Conservation (phyloP, 2,888 invertebrate genomes). For the Ceraclea dissimilis region DNA sequence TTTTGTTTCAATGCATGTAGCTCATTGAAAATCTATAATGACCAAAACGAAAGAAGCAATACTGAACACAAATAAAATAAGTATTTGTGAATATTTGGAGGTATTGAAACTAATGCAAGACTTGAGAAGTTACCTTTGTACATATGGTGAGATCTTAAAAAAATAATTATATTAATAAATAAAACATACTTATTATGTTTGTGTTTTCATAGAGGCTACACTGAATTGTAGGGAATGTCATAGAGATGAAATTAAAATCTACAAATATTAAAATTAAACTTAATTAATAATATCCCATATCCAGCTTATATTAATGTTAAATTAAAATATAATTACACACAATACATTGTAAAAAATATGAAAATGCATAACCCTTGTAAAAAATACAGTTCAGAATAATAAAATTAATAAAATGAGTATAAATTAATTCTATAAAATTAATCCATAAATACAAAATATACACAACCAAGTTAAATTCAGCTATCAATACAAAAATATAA, state of each 20-base stretch:
- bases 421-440: not conserved
- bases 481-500: too few species aligned
- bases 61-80: too few species aligned
- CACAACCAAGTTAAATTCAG: not conserved
- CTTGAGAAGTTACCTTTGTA: not conserved
- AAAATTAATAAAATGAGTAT: not conserved
- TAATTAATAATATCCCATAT: not conserved
- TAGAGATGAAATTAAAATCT: not conserved
- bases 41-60: too few species aligned
- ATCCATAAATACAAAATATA: not conserved
- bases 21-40: too few species aligned
- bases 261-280: not conserved
- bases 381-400: not conserved
- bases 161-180: not conserved
- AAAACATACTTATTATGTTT: not conserved
- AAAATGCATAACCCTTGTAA: not conserved
- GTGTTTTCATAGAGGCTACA: too few species aligned
- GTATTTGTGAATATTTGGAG: too few species aligned
- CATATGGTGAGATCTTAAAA: slow-evolving; percentile 2
- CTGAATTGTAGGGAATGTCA: not conserved
- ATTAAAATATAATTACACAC: not conserved
- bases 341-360: not conserved
- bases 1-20: too few species aligned
- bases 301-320: not conserved
- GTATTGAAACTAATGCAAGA: too few species aligned